Conservation (phyloP, 2,888 invertebrate species). For the Synergus umbraculus region DNA sequence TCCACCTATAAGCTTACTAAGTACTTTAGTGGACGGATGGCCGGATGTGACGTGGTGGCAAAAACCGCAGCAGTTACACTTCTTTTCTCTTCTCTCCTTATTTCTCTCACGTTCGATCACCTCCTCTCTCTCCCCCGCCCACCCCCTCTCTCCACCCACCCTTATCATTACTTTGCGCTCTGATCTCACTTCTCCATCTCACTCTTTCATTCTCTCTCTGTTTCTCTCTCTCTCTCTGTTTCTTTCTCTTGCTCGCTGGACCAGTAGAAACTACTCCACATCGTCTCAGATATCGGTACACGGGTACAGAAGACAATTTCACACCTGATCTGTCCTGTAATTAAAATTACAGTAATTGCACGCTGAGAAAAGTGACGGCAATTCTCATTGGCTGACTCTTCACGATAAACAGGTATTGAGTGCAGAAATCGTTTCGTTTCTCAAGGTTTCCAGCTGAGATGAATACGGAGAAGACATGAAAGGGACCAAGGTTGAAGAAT, state of each 20-base stretch:
- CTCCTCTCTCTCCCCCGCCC: conserved; percentile 28
- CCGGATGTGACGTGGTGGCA: conserved; percentile 74
- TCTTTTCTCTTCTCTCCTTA: conserved; percentile 58
- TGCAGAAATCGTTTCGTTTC: conserved; percentile 36
- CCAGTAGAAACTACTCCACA: conserved; percentile 48
- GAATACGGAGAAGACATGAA: conserved; percentile 32
- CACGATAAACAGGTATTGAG: conserved; percentile 37
- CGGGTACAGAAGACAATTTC: conserved; percentile 52
- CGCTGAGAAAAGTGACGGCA: conserved; percentile 27
- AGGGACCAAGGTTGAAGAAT: conserved; percentile 2
- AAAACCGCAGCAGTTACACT: conserved; percentile 70
- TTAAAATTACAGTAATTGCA: conserved; percentile 40
- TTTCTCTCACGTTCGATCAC: conserved; percentile 60
- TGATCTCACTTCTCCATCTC: conserved; percentile 8
- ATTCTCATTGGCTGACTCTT: conserved; percentile 19
- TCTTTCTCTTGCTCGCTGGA: conserved; percentile 42
- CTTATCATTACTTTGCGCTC: conserved; percentile 30
- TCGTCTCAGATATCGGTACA: conserved; percentile 42
- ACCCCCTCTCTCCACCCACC: conserved; percentile 37
- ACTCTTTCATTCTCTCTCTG: conserved; percentile 43
- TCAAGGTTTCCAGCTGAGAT: background rate
- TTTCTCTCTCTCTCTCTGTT: conserved; percentile 50
- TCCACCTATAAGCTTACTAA: conserved; percentile 62
- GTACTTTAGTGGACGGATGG: conserved; percentile 67
- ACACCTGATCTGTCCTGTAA: conserved; percentile 52